Evolutionary conservation across 1,140 invertebrate species (phyloP).

Genomic region (Euura lappo): DNA sequence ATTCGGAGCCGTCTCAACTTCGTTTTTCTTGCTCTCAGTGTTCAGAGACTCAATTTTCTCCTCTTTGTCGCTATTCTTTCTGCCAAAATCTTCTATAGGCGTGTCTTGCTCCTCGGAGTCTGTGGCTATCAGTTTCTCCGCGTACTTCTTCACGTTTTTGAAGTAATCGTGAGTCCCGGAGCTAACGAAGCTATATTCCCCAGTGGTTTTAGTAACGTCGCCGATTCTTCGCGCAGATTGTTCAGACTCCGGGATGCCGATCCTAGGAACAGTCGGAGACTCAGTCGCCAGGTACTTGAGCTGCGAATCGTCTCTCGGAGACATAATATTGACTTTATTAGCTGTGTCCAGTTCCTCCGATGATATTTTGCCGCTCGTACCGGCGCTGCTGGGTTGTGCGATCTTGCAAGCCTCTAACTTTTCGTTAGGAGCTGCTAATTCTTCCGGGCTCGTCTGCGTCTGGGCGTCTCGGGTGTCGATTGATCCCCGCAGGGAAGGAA

Average conservation of each 20-base stretch:
- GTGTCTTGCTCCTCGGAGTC: neutral
- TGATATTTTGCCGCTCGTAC: too few relatives aligned
- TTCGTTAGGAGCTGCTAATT: too few relatives aligned
- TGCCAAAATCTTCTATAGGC: neutral
- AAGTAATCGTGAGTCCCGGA: neutral
- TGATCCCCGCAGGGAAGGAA: too few relatives aligned
- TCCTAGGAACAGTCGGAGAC: neutral
- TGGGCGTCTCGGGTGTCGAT: neutral
- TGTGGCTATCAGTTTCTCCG: neutral
- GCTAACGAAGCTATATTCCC: neutral
- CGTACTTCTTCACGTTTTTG: neutral
- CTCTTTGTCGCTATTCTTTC: neutral
- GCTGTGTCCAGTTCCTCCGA: neutral
- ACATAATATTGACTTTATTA: constrained; percentile 23
- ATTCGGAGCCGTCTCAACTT: too few relatives aligned
- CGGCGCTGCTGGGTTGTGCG: too few relatives aligned
- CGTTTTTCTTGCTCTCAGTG: too few relatives aligned
- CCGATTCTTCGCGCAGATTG: too few relatives aligned
- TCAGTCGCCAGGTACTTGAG: constrained; percentile 18
- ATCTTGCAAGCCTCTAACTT: too few relatives aligned
- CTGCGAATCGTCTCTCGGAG: constrained; percentile 31
- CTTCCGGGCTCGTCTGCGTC: neutral
- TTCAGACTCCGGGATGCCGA: too few relatives aligned
- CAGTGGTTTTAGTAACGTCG: too few relatives aligned
- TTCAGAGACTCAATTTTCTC: neutral